phyloP scores from a whole-genome alignment of 2,113 vertebrate species.

The Bucco capensis region DNA sequence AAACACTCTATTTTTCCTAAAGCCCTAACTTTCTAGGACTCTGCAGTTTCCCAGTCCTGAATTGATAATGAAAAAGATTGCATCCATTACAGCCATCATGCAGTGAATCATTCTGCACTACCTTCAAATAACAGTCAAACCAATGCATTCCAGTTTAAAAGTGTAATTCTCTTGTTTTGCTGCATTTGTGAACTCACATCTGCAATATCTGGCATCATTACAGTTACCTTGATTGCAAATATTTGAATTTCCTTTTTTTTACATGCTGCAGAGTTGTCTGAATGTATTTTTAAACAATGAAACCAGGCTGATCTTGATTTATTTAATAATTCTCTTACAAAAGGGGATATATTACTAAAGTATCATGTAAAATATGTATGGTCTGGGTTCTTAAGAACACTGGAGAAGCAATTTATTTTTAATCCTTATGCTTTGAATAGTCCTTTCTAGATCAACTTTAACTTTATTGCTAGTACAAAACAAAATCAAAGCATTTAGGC shows the following conservation, averaged over 20 bases:
- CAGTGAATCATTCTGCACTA: neutral
- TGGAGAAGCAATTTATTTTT: neutral
- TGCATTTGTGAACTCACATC: neutral
- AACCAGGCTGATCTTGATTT: neutral
- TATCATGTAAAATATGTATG: neutral
- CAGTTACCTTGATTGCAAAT: neutral
- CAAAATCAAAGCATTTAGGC: slow-evolving; percentile 6
- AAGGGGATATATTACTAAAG: neutral
- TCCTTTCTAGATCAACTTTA: neutral
- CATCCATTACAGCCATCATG: neutral
- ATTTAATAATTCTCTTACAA: neutral
- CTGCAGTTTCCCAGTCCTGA: neutral
- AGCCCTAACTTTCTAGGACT: neutral
- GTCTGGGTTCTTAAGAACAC: neutral
- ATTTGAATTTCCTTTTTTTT: neutral
- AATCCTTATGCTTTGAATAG: neutral
- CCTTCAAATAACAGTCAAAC: neutral
- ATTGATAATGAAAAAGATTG: neutral
- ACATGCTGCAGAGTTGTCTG: neutral
- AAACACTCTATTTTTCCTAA: neutral
- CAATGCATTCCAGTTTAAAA: neutral
- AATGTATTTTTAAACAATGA: neutral
- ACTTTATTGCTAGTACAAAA: neutral
- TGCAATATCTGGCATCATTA: neutral
- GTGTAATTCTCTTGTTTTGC: neutral